Conservation (phyloP, 64 coral and sea anemone species). For the Platygyra sinensis region DNA sequence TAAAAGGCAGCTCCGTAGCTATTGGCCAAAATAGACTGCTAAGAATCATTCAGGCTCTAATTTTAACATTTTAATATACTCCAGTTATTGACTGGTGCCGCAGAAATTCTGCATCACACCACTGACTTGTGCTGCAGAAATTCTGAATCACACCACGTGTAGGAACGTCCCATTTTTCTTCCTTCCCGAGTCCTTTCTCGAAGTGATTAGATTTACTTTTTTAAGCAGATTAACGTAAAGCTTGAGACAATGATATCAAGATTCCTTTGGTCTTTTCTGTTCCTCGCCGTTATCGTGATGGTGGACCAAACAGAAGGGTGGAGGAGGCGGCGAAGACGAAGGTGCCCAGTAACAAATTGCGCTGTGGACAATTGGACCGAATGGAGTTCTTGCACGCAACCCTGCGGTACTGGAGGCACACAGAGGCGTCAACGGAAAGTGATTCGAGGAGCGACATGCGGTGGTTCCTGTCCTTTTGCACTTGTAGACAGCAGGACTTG, state of each 20-base stretch:
- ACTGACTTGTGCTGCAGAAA: too few relatives aligned
- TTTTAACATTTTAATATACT: too few relatives aligned
- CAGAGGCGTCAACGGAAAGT: background rate
- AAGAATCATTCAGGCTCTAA: too few relatives aligned
- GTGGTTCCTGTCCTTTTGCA: background rate
- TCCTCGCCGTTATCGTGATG: background rate
- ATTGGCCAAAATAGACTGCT: too few relatives aligned
- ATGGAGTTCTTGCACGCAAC: background rate
- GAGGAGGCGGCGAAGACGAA: slow-evolving; percentile 11
- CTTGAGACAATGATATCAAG: background rate
- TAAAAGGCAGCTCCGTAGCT: too few relatives aligned
- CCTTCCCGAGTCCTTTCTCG: too few relatives aligned
- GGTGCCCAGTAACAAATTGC: slow-evolving; percentile 15
- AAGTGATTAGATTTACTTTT: background rate
- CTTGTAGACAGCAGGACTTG: background rate
- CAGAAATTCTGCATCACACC: too few relatives aligned
- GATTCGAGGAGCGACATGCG: background rate
- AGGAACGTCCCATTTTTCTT: too few relatives aligned
- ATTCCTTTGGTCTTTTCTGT: background rate
- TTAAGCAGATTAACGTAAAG: background rate
- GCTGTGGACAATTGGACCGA: background rate
- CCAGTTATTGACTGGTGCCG: too few relatives aligned
- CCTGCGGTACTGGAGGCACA: background rate
- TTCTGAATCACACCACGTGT: too few relatives aligned
- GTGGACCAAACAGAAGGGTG: slow-evolving; percentile 6